Base-by-base conservation (phyloP, 2,888 invertebrate genomes). In the Adineta ricciae region DNA sequence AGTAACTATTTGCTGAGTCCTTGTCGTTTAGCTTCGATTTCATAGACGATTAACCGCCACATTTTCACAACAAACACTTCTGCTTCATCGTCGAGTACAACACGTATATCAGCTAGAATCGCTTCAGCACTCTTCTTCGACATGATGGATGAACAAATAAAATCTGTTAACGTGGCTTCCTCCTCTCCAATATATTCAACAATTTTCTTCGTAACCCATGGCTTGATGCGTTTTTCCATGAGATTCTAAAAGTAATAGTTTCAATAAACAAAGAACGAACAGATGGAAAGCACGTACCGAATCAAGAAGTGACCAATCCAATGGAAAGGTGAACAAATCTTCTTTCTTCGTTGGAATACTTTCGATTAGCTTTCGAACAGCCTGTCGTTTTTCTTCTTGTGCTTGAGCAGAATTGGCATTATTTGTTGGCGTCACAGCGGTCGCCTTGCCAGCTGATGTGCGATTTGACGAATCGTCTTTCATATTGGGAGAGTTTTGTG, bases 31-130 rank as follows among this genome's bases (percentile, higher is more conserved):
- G 97, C 97, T 93, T 99, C 98, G 88, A 97, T 95, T 93, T 99
- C 99, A 92, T 98, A 99, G 89, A 99, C 98, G 87, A 99, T 93
- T 89, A 99, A 93, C 88, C 99, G 93, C 99, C 99, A 99, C 97
- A 99, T 96, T 93, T 99, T 99, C 87, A 99, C 97, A 88, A 99
- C 97, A 92, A 99, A 99, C 88, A 97, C 97, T 92, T 99, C 98
- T 7, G 99, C 99, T 91, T 99, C 99, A 90, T 99, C 98, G 91
- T 99, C 99, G 89, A 99, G 93, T 88, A 99, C 98, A 97, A 98
- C 97, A 92, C 96, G 95, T 88, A 99, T 96, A 93, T 99, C 99
- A 90, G 96, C 95, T 86, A 99, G 93, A 89, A 99, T 96, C 89
- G 94, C 94, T 91, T 95, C 95, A 56, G 99, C 98, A 87, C 94